A percentile compares a stretch with the other conserved stretches of the same genome.
Conservation (phyloP, 2,888 invertebrate species). For the Megalurothrips usitatus region DNA sequence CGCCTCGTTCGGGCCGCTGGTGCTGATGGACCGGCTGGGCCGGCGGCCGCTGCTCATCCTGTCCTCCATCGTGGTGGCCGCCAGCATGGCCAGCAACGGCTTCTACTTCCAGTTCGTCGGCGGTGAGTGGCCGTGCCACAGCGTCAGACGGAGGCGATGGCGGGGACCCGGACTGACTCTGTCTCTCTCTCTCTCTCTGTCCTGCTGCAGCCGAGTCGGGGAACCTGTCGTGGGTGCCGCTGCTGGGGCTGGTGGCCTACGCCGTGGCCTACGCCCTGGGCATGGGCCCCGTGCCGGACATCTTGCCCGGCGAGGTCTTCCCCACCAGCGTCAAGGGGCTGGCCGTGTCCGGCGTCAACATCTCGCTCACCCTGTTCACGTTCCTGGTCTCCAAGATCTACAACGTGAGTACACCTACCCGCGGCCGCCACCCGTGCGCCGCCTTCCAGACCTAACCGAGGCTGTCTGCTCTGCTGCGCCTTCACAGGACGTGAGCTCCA, state of each 20-base stretch:
- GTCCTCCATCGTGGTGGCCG: slow-evolving; percentile 10
- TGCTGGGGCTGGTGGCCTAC: not conserved
- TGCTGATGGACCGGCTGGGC: not conserved
- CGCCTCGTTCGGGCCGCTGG: not conserved
- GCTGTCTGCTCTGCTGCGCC: too few species aligned
- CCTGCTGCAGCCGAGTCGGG: not conserved
- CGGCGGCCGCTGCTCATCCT: slow-evolving; percentile 14
- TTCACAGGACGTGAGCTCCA: not conserved
- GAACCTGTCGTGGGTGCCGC: not conserved
- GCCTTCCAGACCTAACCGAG: too few species aligned
- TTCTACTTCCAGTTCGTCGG: not conserved
- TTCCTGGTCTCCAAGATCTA: slow-evolving; percentile 19
- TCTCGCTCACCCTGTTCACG: slow-evolving; percentile 10
- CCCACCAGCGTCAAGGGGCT: slow-evolving; percentile 9
- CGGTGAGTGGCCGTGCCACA: not conserved
- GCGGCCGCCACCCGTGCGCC: not conserved
- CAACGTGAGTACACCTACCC: not conserved
- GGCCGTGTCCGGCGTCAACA: slow-evolving; percentile 13
- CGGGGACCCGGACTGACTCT: too few species aligned
- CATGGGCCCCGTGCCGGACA: slow-evolving; percentile 18
- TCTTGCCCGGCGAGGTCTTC: slow-evolving; percentile 6
- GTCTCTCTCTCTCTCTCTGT: too few species aligned
- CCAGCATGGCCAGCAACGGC: slow-evolving; percentile 2
- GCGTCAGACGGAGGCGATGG: too few species aligned
- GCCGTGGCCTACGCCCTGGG: slow-evolving; percentile 17